Conservation (phyloP, 2,113 vertebrate genomes). For the Apteryx owenii region DNA sequence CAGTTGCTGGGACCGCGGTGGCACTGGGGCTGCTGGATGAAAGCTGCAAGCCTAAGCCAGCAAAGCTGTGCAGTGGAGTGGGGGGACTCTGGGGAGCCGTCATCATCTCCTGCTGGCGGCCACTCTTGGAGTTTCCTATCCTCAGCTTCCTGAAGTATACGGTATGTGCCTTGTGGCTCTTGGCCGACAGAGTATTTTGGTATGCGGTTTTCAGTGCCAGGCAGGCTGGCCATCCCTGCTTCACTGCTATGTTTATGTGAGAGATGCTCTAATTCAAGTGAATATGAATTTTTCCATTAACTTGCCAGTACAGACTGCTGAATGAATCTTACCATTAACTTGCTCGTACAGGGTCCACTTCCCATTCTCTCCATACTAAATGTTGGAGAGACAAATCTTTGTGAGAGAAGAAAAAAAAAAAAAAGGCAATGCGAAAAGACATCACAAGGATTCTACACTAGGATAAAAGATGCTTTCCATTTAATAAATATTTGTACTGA, state of each 20-base stretch:
- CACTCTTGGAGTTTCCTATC: accelerated
- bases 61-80: background rate
- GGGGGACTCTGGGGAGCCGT: background rate
- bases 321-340: background rate
- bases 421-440: background rate
- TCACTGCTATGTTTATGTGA: background rate
- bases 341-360: background rate
- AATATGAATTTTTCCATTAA: background rate
- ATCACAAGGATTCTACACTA: background rate
- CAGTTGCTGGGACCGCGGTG: accelerated
- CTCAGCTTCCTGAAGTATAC: accelerated
- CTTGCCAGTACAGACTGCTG: background rate
- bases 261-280: background rate
- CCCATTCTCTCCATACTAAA: background rate
- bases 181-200: background rate
- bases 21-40: background rate
- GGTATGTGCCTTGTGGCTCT: background rate
- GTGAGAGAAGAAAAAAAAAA: background rate
- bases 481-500: background rate
- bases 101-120: background rate
- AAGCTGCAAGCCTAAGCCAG: background rate
- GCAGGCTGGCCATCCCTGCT: background rate
- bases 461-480: background rate
- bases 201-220: background rate
- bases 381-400: background rate